Conservation (phyloP, 2,888 invertebrate species). For the Latrodectus hesperus region DNA sequence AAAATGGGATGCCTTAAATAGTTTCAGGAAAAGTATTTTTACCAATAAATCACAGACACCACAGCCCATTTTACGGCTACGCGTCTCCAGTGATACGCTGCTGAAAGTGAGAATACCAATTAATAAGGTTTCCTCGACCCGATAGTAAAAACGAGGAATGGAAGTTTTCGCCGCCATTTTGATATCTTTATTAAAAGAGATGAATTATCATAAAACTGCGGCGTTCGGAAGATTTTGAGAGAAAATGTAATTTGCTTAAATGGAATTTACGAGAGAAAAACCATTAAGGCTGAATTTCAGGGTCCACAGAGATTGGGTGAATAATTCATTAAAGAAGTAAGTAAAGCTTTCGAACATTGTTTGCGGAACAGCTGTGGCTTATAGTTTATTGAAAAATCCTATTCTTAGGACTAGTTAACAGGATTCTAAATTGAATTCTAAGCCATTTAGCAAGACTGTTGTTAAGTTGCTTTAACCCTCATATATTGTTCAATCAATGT, state of each 20-base stretch:
- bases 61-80: too few species aligned
- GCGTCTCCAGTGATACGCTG: neutral
- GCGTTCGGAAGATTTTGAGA: conserved; percentile 4
- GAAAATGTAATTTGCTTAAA: conserved; percentile 23
- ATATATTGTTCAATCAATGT: too few species aligned
- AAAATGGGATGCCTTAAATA: too few species aligned
- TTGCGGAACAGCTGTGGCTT: too few species aligned
- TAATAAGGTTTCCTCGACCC: conserved; percentile 9
- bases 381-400: too few species aligned
- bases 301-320: neutral
- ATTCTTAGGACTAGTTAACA: too few species aligned
- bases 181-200: conserved; percentile 34
- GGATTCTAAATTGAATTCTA: too few species aligned
- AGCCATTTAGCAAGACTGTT: too few species aligned
- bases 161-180: conserved; percentile 17
- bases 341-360: too few species aligned
- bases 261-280: conserved; percentile 32
- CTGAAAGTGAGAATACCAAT: conserved; percentile 13
- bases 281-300: conserved; percentile 37
- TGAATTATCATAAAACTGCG: conserved; percentile 30
- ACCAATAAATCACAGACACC: too few species aligned
- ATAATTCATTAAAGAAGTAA: neutral
- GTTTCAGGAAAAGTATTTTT: too few species aligned
- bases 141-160: neutral
- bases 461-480: too few species aligned